These are phyloP conservation scores for Tarsius wallacei DNA, from an alignment of 2,797 vertebrate genomes.

Conservation along the genomic window DNA sequence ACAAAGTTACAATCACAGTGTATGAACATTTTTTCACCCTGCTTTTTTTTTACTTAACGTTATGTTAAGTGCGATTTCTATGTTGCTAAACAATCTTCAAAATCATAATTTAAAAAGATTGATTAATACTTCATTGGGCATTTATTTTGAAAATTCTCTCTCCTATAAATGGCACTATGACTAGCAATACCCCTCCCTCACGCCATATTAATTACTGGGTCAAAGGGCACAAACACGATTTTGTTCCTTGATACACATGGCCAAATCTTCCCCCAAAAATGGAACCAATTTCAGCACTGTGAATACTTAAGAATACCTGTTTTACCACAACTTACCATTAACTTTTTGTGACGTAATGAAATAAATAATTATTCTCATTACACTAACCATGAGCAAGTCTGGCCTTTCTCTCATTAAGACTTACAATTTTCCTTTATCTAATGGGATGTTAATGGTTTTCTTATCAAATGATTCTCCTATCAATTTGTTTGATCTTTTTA, in stretches of 20 bases:
- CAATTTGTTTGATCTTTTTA: neutral
- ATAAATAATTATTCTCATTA: neutral
- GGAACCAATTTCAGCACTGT: neutral
- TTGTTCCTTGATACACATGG: neutral
- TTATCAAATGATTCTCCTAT: neutral
- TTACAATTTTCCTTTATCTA: neutral
- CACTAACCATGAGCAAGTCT: neutral
- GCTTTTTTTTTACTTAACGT: neutral
- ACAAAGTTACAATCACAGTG: no score
- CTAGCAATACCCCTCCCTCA: fast-evolving
- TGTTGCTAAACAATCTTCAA: neutral
- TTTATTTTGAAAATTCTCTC: neutral
- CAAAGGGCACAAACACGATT: fast-evolving
- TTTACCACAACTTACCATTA: neutral
- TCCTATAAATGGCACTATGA: fast-evolving
- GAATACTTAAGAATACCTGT: neutral
- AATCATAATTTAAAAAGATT: neutral
- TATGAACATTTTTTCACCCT: neutral
- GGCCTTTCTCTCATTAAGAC: neutral
- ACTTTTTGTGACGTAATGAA: neutral
- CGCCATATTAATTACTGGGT: fast-evolving
- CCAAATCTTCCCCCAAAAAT: fast-evolving
- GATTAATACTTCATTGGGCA: neutral
- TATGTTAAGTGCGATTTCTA: neutral
- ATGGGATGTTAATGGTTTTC: neutral